These are phyloP conservation scores for Semicossyphus pulcher DNA, from an alignment of 2,113 vertebrate genomes.

Conservation along the genomic window DNA sequence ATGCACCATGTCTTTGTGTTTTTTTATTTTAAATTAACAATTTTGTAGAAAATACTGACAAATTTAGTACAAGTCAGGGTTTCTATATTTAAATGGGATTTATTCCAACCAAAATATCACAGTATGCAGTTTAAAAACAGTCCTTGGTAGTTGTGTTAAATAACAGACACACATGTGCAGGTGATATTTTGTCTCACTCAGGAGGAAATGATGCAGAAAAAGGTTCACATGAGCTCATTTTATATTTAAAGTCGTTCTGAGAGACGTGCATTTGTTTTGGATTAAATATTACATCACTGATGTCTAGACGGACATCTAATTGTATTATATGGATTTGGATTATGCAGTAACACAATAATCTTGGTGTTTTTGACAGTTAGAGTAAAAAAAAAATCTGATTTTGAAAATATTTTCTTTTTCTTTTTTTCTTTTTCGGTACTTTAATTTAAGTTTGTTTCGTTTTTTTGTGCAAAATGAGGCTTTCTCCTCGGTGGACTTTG, in stretches of 20 bases:
- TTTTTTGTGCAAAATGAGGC: too few relatives aligned
- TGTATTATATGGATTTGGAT: conserved; percentile 4
- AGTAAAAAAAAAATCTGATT: too few relatives aligned
- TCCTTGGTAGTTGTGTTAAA: too few relatives aligned
- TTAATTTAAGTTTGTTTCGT: background rate
- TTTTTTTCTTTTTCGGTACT: background rate
- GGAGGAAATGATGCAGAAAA: conserved; percentile 6
- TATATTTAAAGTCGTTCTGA: conserved; percentile 17
- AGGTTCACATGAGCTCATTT: conserved; percentile 28
- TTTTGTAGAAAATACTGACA: too few relatives aligned
- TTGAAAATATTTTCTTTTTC: background rate
- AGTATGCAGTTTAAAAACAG: too few relatives aligned
- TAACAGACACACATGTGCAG: too few relatives aligned
- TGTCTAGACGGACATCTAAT: conserved; percentile 23
- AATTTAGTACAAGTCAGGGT: too few relatives aligned
- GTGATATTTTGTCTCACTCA: background rate
- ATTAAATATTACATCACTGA: conserved; percentile 35
- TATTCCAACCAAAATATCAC: too few relatives aligned
- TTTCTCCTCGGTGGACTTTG: conserved; percentile 89
- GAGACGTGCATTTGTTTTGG: conserved; percentile 15
- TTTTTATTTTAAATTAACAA: too few relatives aligned
- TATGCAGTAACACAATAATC: background rate
- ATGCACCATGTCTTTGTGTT: too few relatives aligned
- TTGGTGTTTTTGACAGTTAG: background rate
- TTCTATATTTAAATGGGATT: too few relatives aligned